A percentile compares a stretch with the other conserved stretches of the same genome.
These are phyloP conservation scores for Melanargia galathea DNA, from an alignment of 2,888 invertebrate species.

Conservation along the genomic window DNA sequence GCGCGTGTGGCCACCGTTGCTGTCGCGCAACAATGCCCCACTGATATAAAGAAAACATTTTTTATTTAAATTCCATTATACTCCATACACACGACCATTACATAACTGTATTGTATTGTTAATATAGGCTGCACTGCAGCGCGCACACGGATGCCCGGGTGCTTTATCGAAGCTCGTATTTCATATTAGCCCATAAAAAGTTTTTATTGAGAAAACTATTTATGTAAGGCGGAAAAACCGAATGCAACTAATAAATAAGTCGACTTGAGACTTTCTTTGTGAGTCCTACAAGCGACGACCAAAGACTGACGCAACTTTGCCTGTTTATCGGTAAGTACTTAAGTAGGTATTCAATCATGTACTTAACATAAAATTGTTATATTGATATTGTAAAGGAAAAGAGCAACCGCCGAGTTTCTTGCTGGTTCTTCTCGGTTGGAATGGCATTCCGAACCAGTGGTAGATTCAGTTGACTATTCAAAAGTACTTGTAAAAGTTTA, in stretches of 20 bases:
- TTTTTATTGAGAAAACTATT: slow-evolving; percentile 18
- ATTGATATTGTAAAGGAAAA: too few relatives aligned
- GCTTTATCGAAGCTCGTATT: slow-evolving; percentile 22
- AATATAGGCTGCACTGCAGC: slow-evolving; percentile 27
- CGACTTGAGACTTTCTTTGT: too few relatives aligned
- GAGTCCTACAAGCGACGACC: too few relatives aligned
- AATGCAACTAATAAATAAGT: neutral
- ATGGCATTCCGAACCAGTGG: too few relatives aligned
- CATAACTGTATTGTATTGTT: slow-evolving; percentile 60
- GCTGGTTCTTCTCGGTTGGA: too few relatives aligned
- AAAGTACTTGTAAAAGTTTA: too few relatives aligned
- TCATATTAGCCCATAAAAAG: slow-evolving; percentile 29
- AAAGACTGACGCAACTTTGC: neutral
- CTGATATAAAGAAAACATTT: slow-evolving; percentile 82
- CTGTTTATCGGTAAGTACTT: too few relatives aligned
- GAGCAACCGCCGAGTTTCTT: too few relatives aligned
- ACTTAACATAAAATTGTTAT: too few relatives aligned
- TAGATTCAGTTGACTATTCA: too few relatives aligned
- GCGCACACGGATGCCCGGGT: slow-evolving; percentile 17
- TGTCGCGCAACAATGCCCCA: slow-evolving; percentile 74
- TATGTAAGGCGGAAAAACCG: slow-evolving; percentile 2
- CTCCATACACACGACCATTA: slow-evolving; percentile 60
- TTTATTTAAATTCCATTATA: slow-evolving; percentile 77
- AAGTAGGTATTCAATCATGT: too few relatives aligned
- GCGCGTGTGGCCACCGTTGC: slow-evolving; percentile 78